Conservation (phyloP, 2,113 vertebrate species). For the Clarias gariepinus region DNA sequence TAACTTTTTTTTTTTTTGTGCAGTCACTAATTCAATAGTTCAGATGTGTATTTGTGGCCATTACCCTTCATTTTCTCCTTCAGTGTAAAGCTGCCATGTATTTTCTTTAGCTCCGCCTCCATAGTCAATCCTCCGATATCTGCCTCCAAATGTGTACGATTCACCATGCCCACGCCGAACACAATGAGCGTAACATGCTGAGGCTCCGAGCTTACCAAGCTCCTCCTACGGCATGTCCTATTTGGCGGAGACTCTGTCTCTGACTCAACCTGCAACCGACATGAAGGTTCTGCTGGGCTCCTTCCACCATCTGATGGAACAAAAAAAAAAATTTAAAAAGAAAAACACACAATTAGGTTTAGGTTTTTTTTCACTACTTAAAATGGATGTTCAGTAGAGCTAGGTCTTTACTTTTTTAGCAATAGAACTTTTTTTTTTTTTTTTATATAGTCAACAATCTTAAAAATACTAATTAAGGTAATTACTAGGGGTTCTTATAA, state of each 20-base stretch:
- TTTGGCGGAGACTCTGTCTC: conserved; percentile 82
- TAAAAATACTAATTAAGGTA: neutral
- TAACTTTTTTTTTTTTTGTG: neutral
- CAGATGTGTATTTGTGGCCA: neutral
- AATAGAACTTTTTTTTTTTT: neutral
- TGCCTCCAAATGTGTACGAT: conserved; percentile 93
- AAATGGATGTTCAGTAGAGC: neutral
- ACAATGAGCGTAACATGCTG: conserved; percentile 95
- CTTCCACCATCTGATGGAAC: conserved; percentile 70
- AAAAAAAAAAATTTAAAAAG: neutral
- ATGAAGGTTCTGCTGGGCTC: conserved; percentile 83
- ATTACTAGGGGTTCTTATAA: neutral
- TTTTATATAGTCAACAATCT: neutral
- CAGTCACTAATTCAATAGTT: neutral
- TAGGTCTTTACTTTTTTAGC: neutral
- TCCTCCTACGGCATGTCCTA: conserved; percentile 77
- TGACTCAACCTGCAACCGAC: conserved; percentile 90
- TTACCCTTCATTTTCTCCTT: conserved; percentile 99
- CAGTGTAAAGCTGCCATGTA: conserved; percentile 95
- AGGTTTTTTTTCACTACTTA: neutral
- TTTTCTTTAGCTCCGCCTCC: conserved; percentile 96
- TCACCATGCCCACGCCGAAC: conserved; percentile 98
- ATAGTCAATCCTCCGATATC: conserved; percentile 97
- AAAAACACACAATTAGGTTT: neutral
- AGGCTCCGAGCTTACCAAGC: conserved; percentile 84